Evolutionary conservation across 2,113 vertebrate genomes (phyloP).

Genomic region (Apeltes quadracus): DNA sequence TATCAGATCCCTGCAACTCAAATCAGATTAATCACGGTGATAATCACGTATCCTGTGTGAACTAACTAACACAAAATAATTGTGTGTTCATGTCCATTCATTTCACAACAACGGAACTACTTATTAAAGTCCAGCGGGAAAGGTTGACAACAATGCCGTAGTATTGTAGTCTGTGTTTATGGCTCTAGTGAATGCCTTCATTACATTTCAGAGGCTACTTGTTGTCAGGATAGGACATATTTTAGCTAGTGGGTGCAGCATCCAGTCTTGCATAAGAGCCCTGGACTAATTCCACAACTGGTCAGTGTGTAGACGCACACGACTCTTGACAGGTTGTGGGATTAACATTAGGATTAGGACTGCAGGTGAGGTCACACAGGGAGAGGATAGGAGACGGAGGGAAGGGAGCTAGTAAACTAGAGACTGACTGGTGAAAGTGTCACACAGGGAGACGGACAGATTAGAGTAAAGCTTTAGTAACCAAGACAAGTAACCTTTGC

Average conservation of each 20-base stretch:
- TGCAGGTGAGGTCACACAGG: constrained; percentile 52
- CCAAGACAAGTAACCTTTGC: neutral
- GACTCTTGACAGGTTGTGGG: constrained; percentile 78
- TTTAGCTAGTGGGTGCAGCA: neutral
- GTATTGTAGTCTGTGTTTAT: neutral
- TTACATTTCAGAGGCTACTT: neutral
- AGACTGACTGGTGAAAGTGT: constrained; percentile 24
- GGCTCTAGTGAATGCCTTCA: neutral
- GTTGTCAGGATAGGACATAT: constrained; percentile 15
- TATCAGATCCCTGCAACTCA: neutral
- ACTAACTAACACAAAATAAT: neutral
- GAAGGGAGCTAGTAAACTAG: too few species aligned
- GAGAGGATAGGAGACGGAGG: neutral
- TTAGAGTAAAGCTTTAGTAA: neutral
- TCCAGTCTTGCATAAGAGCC: constrained; percentile 58
- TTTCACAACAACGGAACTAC: neutral
- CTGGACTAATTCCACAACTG: constrained; percentile 15
- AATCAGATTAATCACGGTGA: constrained; percentile 1
- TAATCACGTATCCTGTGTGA: neutral
- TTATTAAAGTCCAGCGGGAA: neutral
- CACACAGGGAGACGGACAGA: constrained; percentile 7
- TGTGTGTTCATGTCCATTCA: neutral
- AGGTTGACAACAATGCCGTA: neutral
- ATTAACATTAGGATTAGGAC: constrained; percentile 78
- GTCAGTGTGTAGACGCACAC: constrained; percentile 63